phyloP scores from a whole-genome alignment of 2,888 invertebrate species.

The Linnaemya vulpina region DNA sequence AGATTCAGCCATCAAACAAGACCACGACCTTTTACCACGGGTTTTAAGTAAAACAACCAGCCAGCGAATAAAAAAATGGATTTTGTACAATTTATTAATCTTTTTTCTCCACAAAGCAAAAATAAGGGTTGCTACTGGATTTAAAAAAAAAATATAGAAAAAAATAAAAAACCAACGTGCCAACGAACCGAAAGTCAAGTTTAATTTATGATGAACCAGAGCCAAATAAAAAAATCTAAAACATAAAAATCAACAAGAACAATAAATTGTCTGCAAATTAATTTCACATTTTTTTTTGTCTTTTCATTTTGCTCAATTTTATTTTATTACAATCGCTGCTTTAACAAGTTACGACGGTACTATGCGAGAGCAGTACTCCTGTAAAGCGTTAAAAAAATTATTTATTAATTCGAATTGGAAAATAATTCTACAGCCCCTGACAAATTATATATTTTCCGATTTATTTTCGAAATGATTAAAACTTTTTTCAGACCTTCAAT shows the following conservation, averaged over 20 bases:
- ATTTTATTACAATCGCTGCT: slow-evolving; percentile 15
- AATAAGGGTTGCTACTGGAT: slow-evolving; percentile 39
- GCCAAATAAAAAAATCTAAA: slow-evolving; percentile 32
- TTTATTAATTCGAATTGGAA: too few relatives aligned
- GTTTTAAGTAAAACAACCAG: slow-evolving; percentile 5
- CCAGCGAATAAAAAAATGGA: slow-evolving; percentile 18
- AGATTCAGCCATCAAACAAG: slow-evolving; percentile 6
- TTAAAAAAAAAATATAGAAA: not conserved
- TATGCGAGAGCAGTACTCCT: slow-evolving; percentile 9
- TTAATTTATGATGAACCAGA: slow-evolving; percentile 79
- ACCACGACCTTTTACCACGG: slow-evolving; percentile 42
- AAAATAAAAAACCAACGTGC: slow-evolving; percentile 23
- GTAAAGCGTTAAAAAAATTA: too few relatives aligned
- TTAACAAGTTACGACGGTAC: slow-evolving; percentile 45
- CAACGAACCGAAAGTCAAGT: slow-evolving; percentile 81
- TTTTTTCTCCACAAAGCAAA: not conserved
- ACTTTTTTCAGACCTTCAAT: too few relatives aligned
- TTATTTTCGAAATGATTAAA: too few relatives aligned
- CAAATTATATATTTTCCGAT: too few relatives aligned
- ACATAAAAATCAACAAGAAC: slow-evolving; percentile 29
- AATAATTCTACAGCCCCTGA: too few relatives aligned
- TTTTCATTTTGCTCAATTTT: slow-evolving; percentile 27
- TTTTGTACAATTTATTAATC: slow-evolving; percentile 9
- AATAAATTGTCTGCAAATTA: slow-evolving; percentile 58
- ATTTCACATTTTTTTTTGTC: not conserved